Conservation (phyloP, 2,797 vertebrate genomes). For the Chlorospingus flavigularis region DNA sequence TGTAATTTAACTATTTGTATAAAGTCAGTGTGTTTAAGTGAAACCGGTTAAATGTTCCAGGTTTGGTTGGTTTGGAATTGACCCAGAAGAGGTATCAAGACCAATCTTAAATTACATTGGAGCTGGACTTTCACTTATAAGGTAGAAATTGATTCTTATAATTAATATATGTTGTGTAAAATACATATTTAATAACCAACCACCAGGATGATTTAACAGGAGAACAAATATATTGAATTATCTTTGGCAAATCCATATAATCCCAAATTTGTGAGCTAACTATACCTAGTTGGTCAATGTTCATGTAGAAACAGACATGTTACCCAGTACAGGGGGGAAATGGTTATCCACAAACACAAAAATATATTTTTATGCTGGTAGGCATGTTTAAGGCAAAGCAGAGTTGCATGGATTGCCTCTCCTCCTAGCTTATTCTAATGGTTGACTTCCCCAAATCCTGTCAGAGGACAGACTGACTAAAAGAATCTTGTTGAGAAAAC, state of each 20-base stretch:
- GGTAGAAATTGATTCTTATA: conserved; percentile 71
- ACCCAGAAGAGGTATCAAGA: conserved; percentile 81
- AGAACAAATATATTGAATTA: not conserved
- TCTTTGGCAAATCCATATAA: not conserved
- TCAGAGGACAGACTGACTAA: not conserved
- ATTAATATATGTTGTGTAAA: not conserved
- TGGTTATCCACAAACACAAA: not conserved
- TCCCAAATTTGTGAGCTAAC: not conserved
- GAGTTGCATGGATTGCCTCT: not conserved
- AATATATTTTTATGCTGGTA: not conserved
- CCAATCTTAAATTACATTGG: conserved; percentile 87
- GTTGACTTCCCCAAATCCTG: not conserved
- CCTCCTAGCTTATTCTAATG: not conserved
- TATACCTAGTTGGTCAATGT: not conserved
- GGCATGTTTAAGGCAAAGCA: not conserved
- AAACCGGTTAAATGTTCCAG: conserved; percentile 66
- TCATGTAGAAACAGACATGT: not conserved
- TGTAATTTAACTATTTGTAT: not conserved
- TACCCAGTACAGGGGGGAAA: not conserved
- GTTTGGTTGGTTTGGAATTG: conserved; percentile 91
- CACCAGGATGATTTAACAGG: not conserved
- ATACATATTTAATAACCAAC: not conserved
- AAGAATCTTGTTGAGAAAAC: not conserved
- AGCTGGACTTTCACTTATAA: conserved; percentile 85
- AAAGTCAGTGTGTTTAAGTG: not conserved